Conservation (phyloP, 2,888 invertebrate species). For the Masnerella sp. region DNA sequence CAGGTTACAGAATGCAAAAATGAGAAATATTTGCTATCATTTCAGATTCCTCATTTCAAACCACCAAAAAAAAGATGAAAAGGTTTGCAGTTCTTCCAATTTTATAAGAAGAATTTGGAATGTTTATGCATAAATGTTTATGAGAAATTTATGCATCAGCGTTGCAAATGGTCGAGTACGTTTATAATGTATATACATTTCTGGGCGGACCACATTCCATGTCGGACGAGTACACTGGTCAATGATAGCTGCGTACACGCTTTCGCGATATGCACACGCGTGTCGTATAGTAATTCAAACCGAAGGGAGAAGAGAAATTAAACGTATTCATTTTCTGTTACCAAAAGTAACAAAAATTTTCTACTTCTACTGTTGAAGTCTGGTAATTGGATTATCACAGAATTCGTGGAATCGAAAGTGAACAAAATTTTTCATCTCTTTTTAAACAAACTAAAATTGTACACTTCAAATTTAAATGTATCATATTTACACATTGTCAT, state of each 20-base stretch:
- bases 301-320: conserved; percentile 50
- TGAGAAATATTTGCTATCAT: no score
- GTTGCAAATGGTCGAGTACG: conserved; percentile 42
- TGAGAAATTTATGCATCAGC: conserved; percentile 49
- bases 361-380: conserved; percentile 34
- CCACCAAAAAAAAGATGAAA: no score
- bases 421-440: no score
- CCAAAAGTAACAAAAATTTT: conserved; percentile 54
- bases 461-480: no score
- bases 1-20: conserved; percentile 71
- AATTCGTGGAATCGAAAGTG: conserved; percentile 47
- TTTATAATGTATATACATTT: conserved; percentile 60
- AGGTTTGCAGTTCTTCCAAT: no score
- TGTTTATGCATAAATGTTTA: conserved; percentile 47
- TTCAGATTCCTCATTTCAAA: no score
- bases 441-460: no score
- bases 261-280: conserved; percentile 61
- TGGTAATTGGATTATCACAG: conserved; percentile 55
- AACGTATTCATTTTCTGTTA: conserved; percentile 55
- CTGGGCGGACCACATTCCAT: conserved; percentile 76
- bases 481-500: no score
- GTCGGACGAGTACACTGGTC: conserved; percentile 72
- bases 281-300: conserved; percentile 63
- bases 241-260: conserved; percentile 65
- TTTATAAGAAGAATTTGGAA: conserved; percentile 29